A percentile compares a stretch with the other conserved stretches of the same genome.
These are phyloP conservation scores for Platycercus adscitus DNA, from an alignment of 2,113 vertebrate genomes.

Conservation along the genomic window DNA sequence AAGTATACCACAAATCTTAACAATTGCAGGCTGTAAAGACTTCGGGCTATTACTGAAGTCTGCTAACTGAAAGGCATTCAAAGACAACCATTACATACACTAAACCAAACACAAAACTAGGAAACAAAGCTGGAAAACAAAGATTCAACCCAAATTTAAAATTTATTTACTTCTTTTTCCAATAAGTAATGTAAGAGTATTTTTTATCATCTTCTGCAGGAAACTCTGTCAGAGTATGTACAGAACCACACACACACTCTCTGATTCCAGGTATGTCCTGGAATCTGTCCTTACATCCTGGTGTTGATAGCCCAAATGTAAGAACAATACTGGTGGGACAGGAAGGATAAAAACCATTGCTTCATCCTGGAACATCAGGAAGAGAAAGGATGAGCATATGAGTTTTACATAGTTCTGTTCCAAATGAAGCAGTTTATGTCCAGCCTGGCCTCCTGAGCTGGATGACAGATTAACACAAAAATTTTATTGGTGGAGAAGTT, in stretches of 20 bases:
- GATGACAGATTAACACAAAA: not conserved
- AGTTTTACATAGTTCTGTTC: not conserved
- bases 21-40: not conserved
- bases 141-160: not conserved
- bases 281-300: not conserved
- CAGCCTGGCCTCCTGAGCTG: not conserved
- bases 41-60: not conserved
- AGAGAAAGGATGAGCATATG: not conserved
- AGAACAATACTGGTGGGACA: not conserved
- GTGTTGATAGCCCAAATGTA: not conserved
- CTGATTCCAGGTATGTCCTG: not conserved
- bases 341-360: not conserved
- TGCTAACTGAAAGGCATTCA: not conserved
- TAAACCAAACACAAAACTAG: not conserved
- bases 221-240: not conserved
- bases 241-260: not conserved
- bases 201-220: not conserved
- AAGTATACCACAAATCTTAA: not conserved
- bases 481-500: not conserved
- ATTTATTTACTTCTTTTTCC: not conserved
- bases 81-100: not conserved
- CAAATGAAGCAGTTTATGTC: not conserved
- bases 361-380: not conserved
- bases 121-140: not conserved
- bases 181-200: not conserved